These are phyloP conservation scores for Ovibos moschatus DNA, from an alignment of 2,113 vertebrate species.

Conservation along the genomic window DNA sequence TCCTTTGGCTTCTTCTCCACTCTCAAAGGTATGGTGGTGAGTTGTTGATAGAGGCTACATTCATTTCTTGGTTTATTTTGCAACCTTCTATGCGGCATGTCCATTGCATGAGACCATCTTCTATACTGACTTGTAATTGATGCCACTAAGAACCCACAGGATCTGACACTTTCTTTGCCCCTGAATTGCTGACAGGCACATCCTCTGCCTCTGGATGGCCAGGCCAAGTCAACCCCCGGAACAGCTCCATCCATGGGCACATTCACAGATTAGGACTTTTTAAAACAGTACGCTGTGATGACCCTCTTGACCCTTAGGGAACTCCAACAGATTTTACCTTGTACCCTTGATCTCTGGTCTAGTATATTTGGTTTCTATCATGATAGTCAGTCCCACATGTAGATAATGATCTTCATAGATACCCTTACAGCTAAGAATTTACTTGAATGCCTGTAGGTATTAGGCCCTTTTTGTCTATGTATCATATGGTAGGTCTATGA, in stretches of 20 bases:
- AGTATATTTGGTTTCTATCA: neutral
- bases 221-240: neutral
- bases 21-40: neutral
- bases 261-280: neutral
- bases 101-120: neutral
- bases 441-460: neutral
- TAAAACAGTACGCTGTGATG: neutral
- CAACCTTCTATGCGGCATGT: neutral
- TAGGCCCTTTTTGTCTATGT: neutral
- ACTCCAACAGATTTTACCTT: neutral
- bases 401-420: neutral
- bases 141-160: neutral
- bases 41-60: neutral
- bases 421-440: neutral
- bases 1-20: neutral
- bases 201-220: neutral
- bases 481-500: neutral
- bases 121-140: neutral
- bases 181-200: neutral
- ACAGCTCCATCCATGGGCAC: neutral
- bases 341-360: neutral
- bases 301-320: neutral
- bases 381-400: fast-evolving
- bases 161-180: fast-evolving
- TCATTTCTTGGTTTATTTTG: neutral